These are phyloP conservation scores for Chascanopsetta lugubris DNA, from an alignment of 2,113 vertebrate species.

Conservation along the genomic window DNA sequence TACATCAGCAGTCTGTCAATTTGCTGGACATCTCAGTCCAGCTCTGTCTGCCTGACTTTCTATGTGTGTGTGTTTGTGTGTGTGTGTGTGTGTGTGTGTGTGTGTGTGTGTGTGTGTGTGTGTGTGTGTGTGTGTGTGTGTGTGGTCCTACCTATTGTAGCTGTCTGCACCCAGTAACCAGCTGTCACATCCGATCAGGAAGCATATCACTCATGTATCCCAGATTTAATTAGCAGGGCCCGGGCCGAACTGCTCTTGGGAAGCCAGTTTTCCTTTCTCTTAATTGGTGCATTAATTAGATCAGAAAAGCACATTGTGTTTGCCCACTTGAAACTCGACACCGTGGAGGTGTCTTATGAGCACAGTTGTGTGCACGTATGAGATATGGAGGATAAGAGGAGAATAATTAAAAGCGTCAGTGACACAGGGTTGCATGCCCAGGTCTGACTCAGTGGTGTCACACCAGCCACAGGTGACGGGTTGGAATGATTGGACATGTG, in stretches of 20 bases:
- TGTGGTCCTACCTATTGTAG: slow-evolving; percentile 38
- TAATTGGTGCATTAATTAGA: slow-evolving; percentile 96
- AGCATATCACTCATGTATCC: slow-evolving; percentile 80
- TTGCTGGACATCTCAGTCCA: no score
- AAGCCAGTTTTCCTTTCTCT: slow-evolving; percentile 90
- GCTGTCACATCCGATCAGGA: slow-evolving; percentile 76
- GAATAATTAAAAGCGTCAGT: slow-evolving; percentile 32
- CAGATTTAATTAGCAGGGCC: slow-evolving; percentile 89
- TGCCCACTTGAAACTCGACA: slow-evolving; percentile 64
- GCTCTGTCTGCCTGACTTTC: no score
- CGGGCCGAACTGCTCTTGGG: slow-evolving; percentile 87
- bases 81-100: no score
- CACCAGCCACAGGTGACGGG: slow-evolving; percentile 19
- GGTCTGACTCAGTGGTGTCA: slow-evolving; percentile 37
- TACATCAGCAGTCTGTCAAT: no score
- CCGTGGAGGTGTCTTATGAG: slow-evolving; percentile 38
- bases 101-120: slow-evolving; percentile 1
- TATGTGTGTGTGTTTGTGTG: no score
- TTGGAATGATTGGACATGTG: not conserved
- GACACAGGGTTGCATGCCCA: not conserved
- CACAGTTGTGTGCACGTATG: slow-evolving; percentile 34
- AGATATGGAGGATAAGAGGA: slow-evolving; percentile 37
- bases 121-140: not conserved
- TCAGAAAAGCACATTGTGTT: slow-evolving; percentile 83
- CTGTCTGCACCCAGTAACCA: slow-evolving; percentile 49